Base-by-base conservation (phyloP, 2,888 invertebrate genomes). In the Pilophorus perplexus region DNA sequence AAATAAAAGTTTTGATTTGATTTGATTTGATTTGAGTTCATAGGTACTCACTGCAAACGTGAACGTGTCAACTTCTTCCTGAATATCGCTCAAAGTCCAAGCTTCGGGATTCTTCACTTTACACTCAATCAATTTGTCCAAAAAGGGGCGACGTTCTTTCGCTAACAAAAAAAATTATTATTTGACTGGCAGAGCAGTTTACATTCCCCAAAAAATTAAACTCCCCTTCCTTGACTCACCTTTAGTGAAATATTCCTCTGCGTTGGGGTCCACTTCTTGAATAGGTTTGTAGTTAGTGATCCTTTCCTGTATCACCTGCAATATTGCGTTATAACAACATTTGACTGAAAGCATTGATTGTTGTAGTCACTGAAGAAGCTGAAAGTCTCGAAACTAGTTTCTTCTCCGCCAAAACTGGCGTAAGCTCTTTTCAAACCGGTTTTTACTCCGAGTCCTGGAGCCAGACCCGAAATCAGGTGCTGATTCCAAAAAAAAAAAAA, bases 1-100 rank as follows among this genome's bases (percentile, higher is more conserved):
- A n/a, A n/a, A n/a, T n/a, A n/a, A n/a, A n/a, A n/a, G n/a, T n/a
- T n/a, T n/a, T n/a, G n/a, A n/a, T n/a, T n/a, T n/a, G n/a, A 33
- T 6, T 33, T 6, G 10, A 6, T 33, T 8, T 10, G 10, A 33
- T 33, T 33, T 10, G 10, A 33, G n/a, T n/a, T n/a, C n/a, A n/a
- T n/a, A n/a, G n/a, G n/a, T 28, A 38, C 55, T 37, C 16, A 59
- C 59, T 5, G 59, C 59, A 40, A 59, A 59, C 40, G 44, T 23
- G 14, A 59, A 25, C 8, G 59, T 25, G 27, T 59, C 33, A 10
- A 59, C 59, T 40, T 59, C 59, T 44, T 59, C 59, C 14, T 59
- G 59, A n/a, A 59, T 42, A 12, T 59, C 59, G 6, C 25, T 23
- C 1, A 14, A 16, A 12, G 8, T 59, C 59, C 59, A 59, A 2